These are phyloP conservation scores for Ciconia maguari DNA, from an alignment of 2,113 vertebrate genomes.

Conservation along the genomic window DNA sequence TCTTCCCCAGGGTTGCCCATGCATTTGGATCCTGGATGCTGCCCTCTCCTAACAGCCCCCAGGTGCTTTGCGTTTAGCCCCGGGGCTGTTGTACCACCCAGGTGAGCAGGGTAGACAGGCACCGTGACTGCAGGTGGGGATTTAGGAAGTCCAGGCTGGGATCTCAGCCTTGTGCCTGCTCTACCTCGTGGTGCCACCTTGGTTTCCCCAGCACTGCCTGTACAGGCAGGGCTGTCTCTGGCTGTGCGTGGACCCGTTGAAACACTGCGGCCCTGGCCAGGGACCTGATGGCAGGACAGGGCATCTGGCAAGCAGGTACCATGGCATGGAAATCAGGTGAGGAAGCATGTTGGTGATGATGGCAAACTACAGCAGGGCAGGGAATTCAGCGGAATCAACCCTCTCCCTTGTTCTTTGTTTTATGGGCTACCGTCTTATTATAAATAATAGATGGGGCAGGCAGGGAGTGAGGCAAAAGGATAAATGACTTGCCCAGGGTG, in stretches of 20 bases:
- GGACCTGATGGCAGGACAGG: not conserved
- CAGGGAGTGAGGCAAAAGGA: not conserved
- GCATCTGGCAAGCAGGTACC: not conserved
- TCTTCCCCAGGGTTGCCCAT: not conserved
- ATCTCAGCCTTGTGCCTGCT: not conserved
- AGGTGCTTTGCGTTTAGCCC: not conserved
- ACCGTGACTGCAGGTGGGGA: fast-evolving
- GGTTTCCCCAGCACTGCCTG: not conserved
- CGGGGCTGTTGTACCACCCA: not conserved
- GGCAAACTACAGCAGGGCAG: not conserved
- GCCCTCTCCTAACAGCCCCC: not conserved
- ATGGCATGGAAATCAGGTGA: fast-evolving
- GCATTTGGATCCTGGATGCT: not conserved
- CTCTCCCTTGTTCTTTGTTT: not conserved
- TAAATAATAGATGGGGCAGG: not conserved
- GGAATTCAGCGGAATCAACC: too few species aligned
- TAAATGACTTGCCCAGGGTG: not conserved
- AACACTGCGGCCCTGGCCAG: not conserved
- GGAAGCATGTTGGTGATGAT: fast-evolving
- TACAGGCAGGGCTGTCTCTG: not conserved
- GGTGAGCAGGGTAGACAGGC: not conserved
- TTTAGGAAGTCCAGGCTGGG: not conserved
- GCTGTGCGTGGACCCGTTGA: fast-evolving
- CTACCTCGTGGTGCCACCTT: not conserved
- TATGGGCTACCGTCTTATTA: not conserved